Percentiles rank a stretch among this genome's conserved stretches.
Conservation (phyloP, 1,140 invertebrate genomes). For the Drosophila virilis region DNA sequence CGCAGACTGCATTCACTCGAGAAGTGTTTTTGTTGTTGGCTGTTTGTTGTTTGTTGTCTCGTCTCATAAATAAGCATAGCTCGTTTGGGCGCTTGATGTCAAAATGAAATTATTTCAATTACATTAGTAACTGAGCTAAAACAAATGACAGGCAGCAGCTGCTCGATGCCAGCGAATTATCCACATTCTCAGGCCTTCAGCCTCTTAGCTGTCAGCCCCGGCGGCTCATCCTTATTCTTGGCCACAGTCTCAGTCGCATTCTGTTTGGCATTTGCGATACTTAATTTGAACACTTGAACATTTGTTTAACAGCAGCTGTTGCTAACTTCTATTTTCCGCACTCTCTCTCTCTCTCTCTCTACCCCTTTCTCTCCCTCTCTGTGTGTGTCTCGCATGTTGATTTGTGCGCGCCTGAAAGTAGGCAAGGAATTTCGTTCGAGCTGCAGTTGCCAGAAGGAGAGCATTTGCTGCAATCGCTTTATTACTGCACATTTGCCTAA, state of each 20-base stretch:
- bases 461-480: conserved; percentile 18
- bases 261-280: conserved; percentile 21
- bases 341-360: not conserved
- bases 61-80: conserved; percentile 70
- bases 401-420: conserved; percentile 15
- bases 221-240: conserved; percentile 5
- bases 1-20: conserved; percentile 5
- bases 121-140: conserved; percentile 66
- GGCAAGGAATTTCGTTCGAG: not conserved
- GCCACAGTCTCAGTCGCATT: conserved; percentile 16
- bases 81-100: conserved; percentile 58
- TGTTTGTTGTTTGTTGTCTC: conserved; percentile 18
- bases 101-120: conserved; percentile 77
- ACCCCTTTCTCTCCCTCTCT: not conserved
- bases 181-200: not conserved
- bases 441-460: conserved; percentile 6
- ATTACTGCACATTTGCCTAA: conserved; percentile 3
- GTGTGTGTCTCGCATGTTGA: conserved; percentile 25
- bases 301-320: conserved; percentile 25
- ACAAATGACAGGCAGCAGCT: conserved; percentile 36
- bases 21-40: conserved; percentile 18
- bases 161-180: conserved; percentile 3
- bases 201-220: conserved; percentile 5
- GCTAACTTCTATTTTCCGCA: not conserved
- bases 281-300: conserved; percentile 41